Conservation (phyloP, 2,888 invertebrate genomes). For the Elegia similella region DNA sequence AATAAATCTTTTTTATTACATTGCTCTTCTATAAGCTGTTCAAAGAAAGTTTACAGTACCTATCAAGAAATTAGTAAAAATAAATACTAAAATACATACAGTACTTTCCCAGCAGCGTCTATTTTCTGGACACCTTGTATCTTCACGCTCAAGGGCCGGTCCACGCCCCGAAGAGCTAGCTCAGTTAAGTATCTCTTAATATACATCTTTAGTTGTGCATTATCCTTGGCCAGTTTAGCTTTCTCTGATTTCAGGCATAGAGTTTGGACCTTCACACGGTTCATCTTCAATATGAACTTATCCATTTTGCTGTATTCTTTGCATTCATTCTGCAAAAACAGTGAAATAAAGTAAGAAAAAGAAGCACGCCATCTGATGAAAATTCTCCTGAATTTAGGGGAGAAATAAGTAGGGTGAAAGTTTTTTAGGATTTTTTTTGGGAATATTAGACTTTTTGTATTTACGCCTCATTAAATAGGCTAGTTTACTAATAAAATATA, state of each 20-base stretch:
- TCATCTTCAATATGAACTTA: constrained; percentile 84
- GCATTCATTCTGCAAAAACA: constrained; percentile 63
- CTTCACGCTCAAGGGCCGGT: constrained; percentile 57
- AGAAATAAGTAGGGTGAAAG: too few relatives aligned
- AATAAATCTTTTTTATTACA: too few relatives aligned
- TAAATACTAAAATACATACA: constrained; percentile 34
- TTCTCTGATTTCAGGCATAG: constrained; percentile 67
- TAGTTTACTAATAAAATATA: too few relatives aligned
- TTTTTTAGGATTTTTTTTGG: too few relatives aligned
- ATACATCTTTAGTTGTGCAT: constrained; percentile 82
- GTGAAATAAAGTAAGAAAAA: too few relatives aligned
- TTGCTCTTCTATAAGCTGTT: too few relatives aligned
- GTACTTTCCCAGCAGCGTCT: constrained; percentile 38
- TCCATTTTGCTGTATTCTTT: constrained; percentile 83
- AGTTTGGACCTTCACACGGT: constrained; percentile 65
- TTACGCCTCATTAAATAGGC: too few relatives aligned
- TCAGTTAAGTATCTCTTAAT: constrained; percentile 83
- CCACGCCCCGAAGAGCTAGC: constrained; percentile 71
- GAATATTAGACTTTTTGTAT: too few relatives aligned
- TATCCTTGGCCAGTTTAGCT: constrained; percentile 79
- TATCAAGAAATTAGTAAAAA: too few relatives aligned
- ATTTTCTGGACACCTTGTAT: constrained; percentile 44
- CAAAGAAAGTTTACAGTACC: too few relatives aligned
- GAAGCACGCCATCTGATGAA: too few relatives aligned
- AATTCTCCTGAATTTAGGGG: too few relatives aligned